Base-by-base conservation (phyloP, 2,113 vertebrate genomes). In the Oreotrochilus melanogaster region DNA sequence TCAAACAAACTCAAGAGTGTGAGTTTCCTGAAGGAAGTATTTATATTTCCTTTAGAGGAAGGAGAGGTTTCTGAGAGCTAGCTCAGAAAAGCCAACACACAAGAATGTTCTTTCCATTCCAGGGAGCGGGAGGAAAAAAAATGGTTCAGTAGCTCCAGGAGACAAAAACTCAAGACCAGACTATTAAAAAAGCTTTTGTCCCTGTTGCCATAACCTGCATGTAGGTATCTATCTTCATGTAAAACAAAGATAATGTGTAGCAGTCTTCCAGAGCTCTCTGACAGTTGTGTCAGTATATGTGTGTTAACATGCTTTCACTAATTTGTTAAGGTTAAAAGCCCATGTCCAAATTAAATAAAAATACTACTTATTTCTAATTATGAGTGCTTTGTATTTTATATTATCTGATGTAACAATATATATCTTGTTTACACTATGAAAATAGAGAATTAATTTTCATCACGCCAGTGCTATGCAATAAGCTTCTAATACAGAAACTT, bases 21-120 rank as follows among this genome's bases (percentile, higher is more conserved):
- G n/a, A 53, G 30, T 89, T 95, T 71, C 27, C 42, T 76, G 39
- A n/a, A 81, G 28, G 23, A 84, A 74, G 17, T 91, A 61, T 91
- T 83, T 90, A 17, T 78, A 67, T 37, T 88, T 90, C 31, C 50
- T 78, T 78, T 83, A 86, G 88, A 88, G n/a, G 42, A 75, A 87
- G 28, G n/a, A 58, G 22, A 9, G 23, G 28, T 47, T 78, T 62
- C 74, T 61, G 69, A 74, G 71, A 57, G 12, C 47, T 81, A 11
- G 48, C 23, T 91, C 0, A 0, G 64, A 48, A 69, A 89, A 92
- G 7, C n/a, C n/a, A 51, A 56, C 9, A 9, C 45, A 7, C 8
- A 31, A 56, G 51, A 30, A 51, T 22, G 7, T 2, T 25, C 31
- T 62, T 61, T 65, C 27, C 15, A 3, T 31, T 4, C 16, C 2